Conservation (phyloP, 92 coral and sea anemone genomes). For the Diadumene lineata region DNA sequence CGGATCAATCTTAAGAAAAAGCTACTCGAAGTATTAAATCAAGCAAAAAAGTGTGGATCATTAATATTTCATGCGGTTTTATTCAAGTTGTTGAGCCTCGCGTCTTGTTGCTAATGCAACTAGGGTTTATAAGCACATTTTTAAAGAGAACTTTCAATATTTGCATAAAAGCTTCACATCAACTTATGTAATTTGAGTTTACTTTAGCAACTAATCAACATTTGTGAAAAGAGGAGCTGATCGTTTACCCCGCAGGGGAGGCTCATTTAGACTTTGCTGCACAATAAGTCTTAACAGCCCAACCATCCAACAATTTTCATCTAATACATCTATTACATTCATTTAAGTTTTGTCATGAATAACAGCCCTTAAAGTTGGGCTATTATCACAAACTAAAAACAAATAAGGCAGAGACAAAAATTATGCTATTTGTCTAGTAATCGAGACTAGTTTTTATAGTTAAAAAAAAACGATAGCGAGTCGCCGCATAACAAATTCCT, state of each 20-base stretch:
- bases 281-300: constrained; percentile 22
- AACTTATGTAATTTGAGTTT: constrained; percentile 33
- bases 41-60: not conserved
- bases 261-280: constrained; percentile 19
- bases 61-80: constrained; percentile 3
- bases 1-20: not conserved
- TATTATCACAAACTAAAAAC: constrained; percentile 26
- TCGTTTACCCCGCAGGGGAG: constrained; percentile 25
- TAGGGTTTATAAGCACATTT: constrained; percentile 12
- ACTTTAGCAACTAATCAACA: constrained; percentile 17
- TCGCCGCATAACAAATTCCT: not conserved
- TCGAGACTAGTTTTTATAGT: not conserved
- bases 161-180: constrained; percentile 37
- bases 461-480: not conserved
- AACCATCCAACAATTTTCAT: constrained; percentile 12
- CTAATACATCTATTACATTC: constrained; percentile 6
- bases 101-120: constrained; percentile 13
- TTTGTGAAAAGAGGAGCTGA: constrained; percentile 22
- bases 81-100: not conserved
- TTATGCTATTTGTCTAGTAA: constrained; percentile 9
- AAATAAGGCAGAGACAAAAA: constrained; percentile 31
- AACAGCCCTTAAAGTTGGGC: constrained; percentile 17
- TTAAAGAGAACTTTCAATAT: constrained; percentile 16
- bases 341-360: constrained; percentile 8
- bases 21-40: not conserved